Evolutionary conservation across 2,888 invertebrate genomes (phyloP).

Genomic region (Daptonema setosum): DNA sequence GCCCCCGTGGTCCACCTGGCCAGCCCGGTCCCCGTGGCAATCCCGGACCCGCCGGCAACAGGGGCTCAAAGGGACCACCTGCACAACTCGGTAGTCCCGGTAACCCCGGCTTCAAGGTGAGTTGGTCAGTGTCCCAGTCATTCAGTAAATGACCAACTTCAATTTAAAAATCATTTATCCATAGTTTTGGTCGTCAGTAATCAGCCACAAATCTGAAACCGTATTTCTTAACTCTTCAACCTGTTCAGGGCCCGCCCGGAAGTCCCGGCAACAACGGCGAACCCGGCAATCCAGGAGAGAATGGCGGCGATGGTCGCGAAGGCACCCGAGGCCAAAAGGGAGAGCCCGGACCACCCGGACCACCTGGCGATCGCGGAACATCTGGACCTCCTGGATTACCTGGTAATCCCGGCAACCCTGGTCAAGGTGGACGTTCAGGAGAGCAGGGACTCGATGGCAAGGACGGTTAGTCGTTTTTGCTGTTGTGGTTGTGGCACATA

Average conservation of each 20-base stretch:
- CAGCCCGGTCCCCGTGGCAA: conserved; percentile 18
- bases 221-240: too few relatives aligned
- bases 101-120: too few relatives aligned
- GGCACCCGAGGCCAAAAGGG: conserved; percentile 16
- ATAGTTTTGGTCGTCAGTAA: too few relatives aligned
- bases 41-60: not conserved
- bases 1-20: conserved; percentile 20
- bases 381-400: not conserved
- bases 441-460: not conserved
- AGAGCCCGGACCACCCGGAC: conserved; percentile 15
- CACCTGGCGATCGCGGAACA: conserved; percentile 15
- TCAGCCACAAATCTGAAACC: too few relatives aligned
- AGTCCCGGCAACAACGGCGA: not conserved
- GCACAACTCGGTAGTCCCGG: too few relatives aligned
- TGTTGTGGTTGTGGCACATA: too few relatives aligned
- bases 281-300: not conserved
- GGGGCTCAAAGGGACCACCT: too few relatives aligned
- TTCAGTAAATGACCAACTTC: too few relatives aligned
- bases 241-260: too few relatives aligned
- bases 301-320: conserved; percentile 5
- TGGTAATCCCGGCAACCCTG: not conserved
- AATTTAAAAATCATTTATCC: too few relatives aligned
- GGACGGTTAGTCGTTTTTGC: too few relatives aligned
- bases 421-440: not conserved
- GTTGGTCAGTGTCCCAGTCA: too few relatives aligned